These are phyloP conservation scores for Hippocampus comes DNA, from an alignment of 2,113 vertebrate species.

Conservation along the genomic window DNA sequence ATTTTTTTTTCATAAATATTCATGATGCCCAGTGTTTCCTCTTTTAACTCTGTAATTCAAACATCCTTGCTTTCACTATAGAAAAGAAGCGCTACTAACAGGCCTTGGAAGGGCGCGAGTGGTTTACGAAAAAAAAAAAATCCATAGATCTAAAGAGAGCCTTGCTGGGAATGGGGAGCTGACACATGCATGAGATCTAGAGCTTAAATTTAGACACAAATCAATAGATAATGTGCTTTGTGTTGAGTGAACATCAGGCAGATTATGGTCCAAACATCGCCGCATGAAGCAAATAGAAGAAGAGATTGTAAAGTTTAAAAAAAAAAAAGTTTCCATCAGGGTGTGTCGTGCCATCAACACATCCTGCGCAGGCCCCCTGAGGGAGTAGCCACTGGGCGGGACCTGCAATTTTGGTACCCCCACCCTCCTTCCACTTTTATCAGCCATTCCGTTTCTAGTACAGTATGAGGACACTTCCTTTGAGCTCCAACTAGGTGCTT, in stretches of 20 bases:
- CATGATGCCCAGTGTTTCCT: constrained; percentile 17
- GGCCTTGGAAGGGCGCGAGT: not conserved
- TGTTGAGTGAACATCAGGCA: constrained; percentile 27
- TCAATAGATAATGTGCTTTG: constrained; percentile 39
- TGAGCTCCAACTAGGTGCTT: not conserved
- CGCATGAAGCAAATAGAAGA: not conserved
- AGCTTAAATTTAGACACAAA: constrained; percentile 40
- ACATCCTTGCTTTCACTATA: constrained; percentile 2
- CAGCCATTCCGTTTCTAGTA: not conserved
- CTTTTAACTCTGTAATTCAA: constrained; percentile 16
- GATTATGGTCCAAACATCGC: constrained; percentile 28
- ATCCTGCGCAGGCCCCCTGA: constrained; percentile 36
- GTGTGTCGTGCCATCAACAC: constrained; percentile 10
- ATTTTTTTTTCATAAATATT: constrained; percentile 34
- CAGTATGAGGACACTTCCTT: not conserved
- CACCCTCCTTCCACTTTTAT: not conserved
- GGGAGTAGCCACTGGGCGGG: constrained; percentile 49
- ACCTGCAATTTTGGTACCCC: constrained; percentile 22
- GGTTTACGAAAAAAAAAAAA: not conserved
- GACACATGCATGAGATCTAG: constrained; percentile 25
- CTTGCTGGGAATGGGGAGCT: constrained; percentile 21
- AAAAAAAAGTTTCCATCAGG: not conserved
- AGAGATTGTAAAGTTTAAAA: not conserved
- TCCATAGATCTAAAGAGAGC: constrained; percentile 30
- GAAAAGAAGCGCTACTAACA: not conserved